phyloP scores from a whole-genome alignment of 2,888 invertebrate species.

The Parnassius mnemosyne region DNA sequence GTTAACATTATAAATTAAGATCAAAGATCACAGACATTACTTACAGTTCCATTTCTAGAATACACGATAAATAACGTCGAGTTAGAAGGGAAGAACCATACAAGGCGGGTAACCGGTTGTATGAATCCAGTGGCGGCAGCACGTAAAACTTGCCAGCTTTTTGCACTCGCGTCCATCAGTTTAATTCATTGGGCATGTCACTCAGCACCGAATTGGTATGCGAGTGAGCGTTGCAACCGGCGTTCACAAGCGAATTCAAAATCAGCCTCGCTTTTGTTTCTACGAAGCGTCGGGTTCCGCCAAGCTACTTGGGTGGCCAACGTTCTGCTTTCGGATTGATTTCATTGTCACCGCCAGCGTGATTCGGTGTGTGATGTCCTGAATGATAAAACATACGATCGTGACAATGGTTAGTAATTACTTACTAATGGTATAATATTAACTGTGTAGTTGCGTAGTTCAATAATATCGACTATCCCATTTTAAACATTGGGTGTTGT shows the following conservation, averaged over 20 bases:
- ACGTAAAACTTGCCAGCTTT: slow-evolving; percentile 34
- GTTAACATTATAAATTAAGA: slow-evolving; percentile 3
- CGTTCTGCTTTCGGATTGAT: slow-evolving; percentile 34
- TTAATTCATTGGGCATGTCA: slow-evolving; percentile 37
- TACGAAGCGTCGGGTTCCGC: slow-evolving; percentile 43
- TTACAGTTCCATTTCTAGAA: slow-evolving; percentile 8
- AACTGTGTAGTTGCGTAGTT: too few species aligned
- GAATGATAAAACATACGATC: slow-evolving; percentile 36
- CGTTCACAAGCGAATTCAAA: slow-evolving; percentile 57
- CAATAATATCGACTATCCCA: too few species aligned
- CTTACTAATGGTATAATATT: background rate
- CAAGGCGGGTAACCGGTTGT: slow-evolving; percentile 11
- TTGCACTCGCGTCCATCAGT: slow-evolving; percentile 36
- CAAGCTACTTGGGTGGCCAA: slow-evolving; percentile 58
- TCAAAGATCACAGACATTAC: slow-evolving; percentile 1
- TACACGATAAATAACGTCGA: slow-evolving; percentile 16
- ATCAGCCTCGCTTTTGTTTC: slow-evolving; percentile 47
- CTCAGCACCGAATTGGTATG: slow-evolving; percentile 50
- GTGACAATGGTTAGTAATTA: slow-evolving; percentile 11
- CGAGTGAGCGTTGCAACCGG: slow-evolving; percentile 43
- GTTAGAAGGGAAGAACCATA: slow-evolving; percentile 20
- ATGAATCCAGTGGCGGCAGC: slow-evolving; percentile 3
- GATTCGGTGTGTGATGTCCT: slow-evolving; percentile 36
- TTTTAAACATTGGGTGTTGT: too few species aligned
- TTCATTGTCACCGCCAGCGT: slow-evolving; percentile 44